Conservation (phyloP, 2,113 vertebrate genomes). For the Archocentrus centrarchus region DNA sequence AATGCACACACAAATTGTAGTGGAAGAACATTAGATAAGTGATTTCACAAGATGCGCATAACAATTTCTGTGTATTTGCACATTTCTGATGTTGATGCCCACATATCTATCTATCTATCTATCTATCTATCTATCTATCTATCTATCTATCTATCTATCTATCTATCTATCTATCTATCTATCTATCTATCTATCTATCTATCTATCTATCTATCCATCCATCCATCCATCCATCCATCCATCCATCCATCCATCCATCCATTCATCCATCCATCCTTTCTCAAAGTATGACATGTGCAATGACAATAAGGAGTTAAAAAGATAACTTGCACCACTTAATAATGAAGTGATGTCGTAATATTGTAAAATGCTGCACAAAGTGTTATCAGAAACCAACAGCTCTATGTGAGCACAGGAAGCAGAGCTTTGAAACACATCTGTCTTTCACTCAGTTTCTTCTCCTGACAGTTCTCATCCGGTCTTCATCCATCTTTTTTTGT, state of each 20-base stretch:
- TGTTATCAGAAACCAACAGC: constrained; percentile 2
- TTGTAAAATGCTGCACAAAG: background rate
- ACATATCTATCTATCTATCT: no score
- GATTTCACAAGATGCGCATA: background rate
- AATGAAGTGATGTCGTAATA: background rate
- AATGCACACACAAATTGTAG: background rate
- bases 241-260: no score
- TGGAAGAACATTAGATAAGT: background rate
- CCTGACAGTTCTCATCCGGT: background rate
- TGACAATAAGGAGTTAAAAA: no score
- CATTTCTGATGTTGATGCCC: background rate
- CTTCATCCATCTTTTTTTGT: background rate
- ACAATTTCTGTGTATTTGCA: background rate
- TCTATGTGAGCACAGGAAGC: constrained; percentile 6
- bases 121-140: no score
- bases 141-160: no score
- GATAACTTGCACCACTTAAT: background rate
- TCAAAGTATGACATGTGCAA: no score
- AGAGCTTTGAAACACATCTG: background rate
- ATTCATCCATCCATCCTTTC: no score
- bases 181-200: no score
- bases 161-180: no score
- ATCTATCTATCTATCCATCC: no score
- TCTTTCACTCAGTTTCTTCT: background rate
- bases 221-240: no score